Base-by-base conservation (phyloP, 2,888 invertebrate genomes). In the Nomada flava region DNA sequence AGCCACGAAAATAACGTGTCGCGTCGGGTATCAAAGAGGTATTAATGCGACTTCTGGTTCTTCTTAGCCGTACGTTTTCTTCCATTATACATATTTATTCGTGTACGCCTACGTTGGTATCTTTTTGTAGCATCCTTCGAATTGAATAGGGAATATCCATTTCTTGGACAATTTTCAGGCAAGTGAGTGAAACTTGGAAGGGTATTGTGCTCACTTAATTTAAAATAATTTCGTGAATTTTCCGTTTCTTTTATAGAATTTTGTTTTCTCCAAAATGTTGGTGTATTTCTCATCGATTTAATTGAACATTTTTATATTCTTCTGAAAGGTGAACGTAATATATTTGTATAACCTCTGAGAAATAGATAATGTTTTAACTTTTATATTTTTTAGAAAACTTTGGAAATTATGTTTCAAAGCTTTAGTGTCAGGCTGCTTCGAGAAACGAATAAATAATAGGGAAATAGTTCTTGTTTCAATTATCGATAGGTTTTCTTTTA, bases 51-150 rank as follows among this genome's bases (percentile, higher is more conserved):
- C 76, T 69, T 64, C 67, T 74, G 60, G 57, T 73, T 63, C 53
- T 53, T 26, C 42, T 67, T 76, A 65, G 57, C 57, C 71, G 70
- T 78, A 74, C 82, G 68, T 60, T 70, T 74, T 67, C 36, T 81
- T 67, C 73, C 62, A 85, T 83, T 84, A 72, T 82, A 68, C 87
- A 72, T 88, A 72, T 86, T 68, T 84, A 62, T 79, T 79, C 70
- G 69, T 77, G 68, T 86, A 64, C 69, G 57, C 57, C 62, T 84
- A 76, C 57, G 76, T 71, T 71, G 62, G 82, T 82, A 74, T 73
- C 74, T 29, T 63, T 62, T 62, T 52, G 11, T 36, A 68, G 74
- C 55, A n/a, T 57, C 71, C 63, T 71, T 76, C 70, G 50, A 74
- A 42, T 77, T 79, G 78, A 79, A 80, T 76, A 70, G 76, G 76